Conservation (phyloP, 2,888 invertebrate species). For the Silvanus unidentatus region DNA sequence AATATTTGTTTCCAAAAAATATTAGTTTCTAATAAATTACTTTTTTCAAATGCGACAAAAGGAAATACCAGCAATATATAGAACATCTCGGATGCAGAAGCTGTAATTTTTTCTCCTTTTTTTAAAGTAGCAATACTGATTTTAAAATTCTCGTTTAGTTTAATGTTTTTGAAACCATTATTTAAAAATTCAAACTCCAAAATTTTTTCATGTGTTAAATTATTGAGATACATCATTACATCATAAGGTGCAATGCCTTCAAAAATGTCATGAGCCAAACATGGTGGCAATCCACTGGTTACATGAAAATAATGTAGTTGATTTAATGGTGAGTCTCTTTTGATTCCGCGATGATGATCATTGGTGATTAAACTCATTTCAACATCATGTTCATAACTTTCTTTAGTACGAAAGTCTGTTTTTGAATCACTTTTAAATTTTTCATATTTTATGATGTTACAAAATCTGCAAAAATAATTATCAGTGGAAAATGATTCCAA, state of each 20-base stretch:
- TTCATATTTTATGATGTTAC: conserved; percentile 11
- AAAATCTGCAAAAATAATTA: conserved; percentile 27
- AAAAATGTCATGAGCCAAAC: conserved; percentile 21
- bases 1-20: not conserved
- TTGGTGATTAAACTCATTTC: not conserved
- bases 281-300: conserved; percentile 18
- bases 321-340: conserved; percentile 18
- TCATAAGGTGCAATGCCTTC: conserved; percentile 21
- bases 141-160: not conserved
- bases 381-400: not conserved
- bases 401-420: not conserved
- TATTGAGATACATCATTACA: conserved; percentile 10
- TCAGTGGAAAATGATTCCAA: conserved; percentile 25
- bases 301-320: conserved; percentile 16
- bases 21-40: not conserved
- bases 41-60: not conserved
- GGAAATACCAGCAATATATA: not conserved
- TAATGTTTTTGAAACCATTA: not conserved
- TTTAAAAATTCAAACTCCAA: no score
- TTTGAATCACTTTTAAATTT: conserved; percentile 2
- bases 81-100: not conserved
- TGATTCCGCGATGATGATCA: conserved; percentile 11
- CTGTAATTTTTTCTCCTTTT: not conserved
- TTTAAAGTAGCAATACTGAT: not conserved
- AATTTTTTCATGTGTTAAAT: no score